Percentiles rank a stretch among this genome's conserved stretches.
Conservation (phyloP, 2,797 vertebrate genomes). For the Tapera naevia region DNA sequence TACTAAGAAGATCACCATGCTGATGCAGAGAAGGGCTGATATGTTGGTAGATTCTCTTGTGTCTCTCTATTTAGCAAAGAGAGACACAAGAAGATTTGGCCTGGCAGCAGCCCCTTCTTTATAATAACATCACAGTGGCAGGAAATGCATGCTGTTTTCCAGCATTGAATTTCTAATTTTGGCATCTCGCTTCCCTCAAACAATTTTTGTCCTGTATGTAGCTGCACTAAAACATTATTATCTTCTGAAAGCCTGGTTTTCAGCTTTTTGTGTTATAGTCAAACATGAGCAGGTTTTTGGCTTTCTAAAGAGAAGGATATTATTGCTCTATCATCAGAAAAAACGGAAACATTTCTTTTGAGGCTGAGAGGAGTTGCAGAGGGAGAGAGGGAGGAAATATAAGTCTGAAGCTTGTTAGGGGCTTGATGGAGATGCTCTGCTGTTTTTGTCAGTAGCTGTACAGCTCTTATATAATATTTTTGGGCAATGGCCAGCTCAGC, state of each 20-base stretch:
- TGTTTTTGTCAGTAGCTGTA: neutral
- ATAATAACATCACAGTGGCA: conserved; percentile 25
- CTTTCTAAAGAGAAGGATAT: neutral
- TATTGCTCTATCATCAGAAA: neutral
- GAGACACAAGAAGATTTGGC: neutral
- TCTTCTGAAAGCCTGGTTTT: conserved; percentile 38
- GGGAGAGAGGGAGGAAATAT: neutral
- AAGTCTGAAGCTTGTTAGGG: neutral
- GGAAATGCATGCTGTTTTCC: conserved; percentile 56
- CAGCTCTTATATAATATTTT: conserved; percentile 9
- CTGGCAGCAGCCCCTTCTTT: conserved; percentile 7
- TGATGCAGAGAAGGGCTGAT: neutral
- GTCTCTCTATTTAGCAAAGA: neutral
- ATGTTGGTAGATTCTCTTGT: neutral
- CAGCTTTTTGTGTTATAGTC: conserved; percentile 12
- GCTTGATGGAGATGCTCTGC: neutral
- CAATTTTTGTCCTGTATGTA: conserved; percentile 3
- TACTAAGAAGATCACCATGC: neutral
- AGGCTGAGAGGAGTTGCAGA: neutral
- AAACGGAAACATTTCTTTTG: neutral
- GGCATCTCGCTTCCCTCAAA: conserved; percentile 39
- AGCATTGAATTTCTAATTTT: conserved; percentile 45
- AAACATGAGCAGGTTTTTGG: neutral
- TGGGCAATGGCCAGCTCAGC: neutral
- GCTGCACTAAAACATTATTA: conserved; percentile 45